Percentiles rank a stretch among this genome's conserved stretches.
phyloP scores from a whole-genome alignment of 1,140 invertebrate genomes.

The Drosophila asahinai region DNA sequence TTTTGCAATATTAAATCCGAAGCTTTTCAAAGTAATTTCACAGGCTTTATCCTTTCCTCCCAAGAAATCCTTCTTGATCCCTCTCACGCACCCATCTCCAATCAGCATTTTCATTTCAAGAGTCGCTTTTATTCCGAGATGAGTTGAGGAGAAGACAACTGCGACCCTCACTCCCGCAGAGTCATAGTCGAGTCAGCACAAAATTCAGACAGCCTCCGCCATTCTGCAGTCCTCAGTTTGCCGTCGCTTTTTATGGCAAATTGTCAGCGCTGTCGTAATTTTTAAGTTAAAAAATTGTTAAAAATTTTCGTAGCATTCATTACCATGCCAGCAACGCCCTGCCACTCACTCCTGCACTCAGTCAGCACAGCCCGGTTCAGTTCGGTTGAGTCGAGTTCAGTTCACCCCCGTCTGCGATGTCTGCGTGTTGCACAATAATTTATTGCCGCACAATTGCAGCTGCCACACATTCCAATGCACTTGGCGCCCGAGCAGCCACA shows the following conservation, averaged over 20 bases:
- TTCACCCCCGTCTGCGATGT: conserved; percentile 48
- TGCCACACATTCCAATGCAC: conserved; percentile 82
- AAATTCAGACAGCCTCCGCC: conserved; percentile 48
- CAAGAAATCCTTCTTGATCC: background rate
- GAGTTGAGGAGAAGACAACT: conserved; percentile 1
- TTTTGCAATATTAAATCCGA: too few species aligned
- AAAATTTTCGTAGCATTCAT: conserved; percentile 81
- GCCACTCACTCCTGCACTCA: conserved; percentile 54
- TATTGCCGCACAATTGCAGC: conserved; percentile 82
- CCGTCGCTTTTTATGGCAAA: conserved; percentile 70
- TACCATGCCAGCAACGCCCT: conserved; percentile 56
- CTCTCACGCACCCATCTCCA: conserved; percentile 32
- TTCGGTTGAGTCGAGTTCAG: conserved; percentile 7
- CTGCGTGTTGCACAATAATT: conserved; percentile 82
- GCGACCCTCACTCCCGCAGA: background rate
- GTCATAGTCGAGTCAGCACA: conserved; percentile 57
- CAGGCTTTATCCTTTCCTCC: background rate
- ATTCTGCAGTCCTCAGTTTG: conserved; percentile 23
- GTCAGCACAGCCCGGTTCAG: conserved; percentile 9
- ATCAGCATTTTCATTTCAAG: conserved; percentile 5
- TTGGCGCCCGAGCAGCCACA: conserved; percentile 63
- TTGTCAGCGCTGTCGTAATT: conserved; percentile 80
- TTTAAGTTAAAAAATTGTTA: conserved; percentile 82
- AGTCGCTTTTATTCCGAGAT: conserved; percentile 7
- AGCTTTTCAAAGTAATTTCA: background rate